A percentile compares a stretch with the other conserved stretches of the same genome.
Conservation (phyloP, 2,113 vertebrate genomes). For the Camarhynchus parvulus region DNA sequence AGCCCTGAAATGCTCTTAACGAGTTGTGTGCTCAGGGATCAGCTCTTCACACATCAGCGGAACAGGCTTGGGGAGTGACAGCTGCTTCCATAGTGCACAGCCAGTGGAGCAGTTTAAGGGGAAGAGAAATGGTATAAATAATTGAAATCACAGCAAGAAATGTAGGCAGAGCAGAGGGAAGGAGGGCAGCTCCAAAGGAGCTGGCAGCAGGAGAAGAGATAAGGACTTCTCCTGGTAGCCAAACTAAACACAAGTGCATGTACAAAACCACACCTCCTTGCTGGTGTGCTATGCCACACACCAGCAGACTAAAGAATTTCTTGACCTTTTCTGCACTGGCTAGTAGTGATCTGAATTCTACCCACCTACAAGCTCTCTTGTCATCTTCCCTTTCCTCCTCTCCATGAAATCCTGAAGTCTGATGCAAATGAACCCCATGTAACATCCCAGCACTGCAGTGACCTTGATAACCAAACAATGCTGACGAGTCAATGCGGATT, state of each 20-base stretch:
- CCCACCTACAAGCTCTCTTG: neutral
- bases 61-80: neutral
- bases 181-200: neutral
- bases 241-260: neutral
- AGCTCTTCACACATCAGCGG: neutral
- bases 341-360: neutral
- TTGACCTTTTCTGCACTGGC: neutral
- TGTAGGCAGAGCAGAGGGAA: conserved; percentile 22
- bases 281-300: rapidly evolving
- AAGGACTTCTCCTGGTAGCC: neutral
- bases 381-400: neutral
- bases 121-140: conserved; percentile 42
- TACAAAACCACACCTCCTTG: neutral
- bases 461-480: neutral
- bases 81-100: neutral
- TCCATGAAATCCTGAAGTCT: neutral
- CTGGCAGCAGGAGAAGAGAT: neutral
- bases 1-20: neutral
- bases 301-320: neutral
- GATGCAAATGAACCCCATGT: rapidly evolving
- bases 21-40: neutral
- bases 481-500: neutral
- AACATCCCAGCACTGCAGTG: rapidly evolving
- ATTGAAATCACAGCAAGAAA: conserved; percentile 30
- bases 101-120: neutral